Evolutionary conservation across 2,797 vertebrate genomes (phyloP), one percentile per base, ranked within the genome.

Genomic region (Loriculus beryllinus): DNA sequence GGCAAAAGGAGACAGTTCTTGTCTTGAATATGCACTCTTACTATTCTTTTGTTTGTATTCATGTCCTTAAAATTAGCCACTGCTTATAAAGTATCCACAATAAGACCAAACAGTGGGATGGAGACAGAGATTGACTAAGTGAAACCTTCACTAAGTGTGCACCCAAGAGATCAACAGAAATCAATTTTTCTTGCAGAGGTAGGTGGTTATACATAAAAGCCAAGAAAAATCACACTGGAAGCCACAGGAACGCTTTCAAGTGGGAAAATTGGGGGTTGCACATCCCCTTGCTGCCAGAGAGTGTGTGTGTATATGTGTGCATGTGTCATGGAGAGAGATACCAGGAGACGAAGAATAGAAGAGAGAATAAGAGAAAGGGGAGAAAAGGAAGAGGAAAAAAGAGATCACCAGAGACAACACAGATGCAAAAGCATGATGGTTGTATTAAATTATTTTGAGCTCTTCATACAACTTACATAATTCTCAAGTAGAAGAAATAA

Each of bases 401-500:
- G 43, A 69, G 78, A 87, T 92, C 57, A 63, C 39, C 80, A 39
- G 49, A 93, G 51, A 74, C 47, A 81, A 78, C 0, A 0, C 65
- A 88, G 65, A 91, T 62, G 40, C 51, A 45, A 67, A 90, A 92
- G 39, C 28, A 67, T 52, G 56, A 33, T 52, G n/a, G 51, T 69
- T 79, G 76, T 69, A 67, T 57, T 47, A 86, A 87, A 94, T 93
- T 65, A 84, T 92, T 92, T 95, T 76, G 71, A 90, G 87, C 81
- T 86, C 85, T 92, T 74, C 0, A 1, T 87, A 54, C 54, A 74
- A 71, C 84, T 96, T 96, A 91, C 29, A 63, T 92, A 92, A 92
- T 94, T 92, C 68, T 78, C 31, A 82, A 94, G 69, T 57, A 87
- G 76, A 91, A 79, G 88, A 93, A 95, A 95, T 90, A 90, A 96